These are phyloP conservation scores for Choristoneura fumiferana DNA, from an alignment of 1,140 invertebrate genomes.

Conservation along the genomic window DNA sequence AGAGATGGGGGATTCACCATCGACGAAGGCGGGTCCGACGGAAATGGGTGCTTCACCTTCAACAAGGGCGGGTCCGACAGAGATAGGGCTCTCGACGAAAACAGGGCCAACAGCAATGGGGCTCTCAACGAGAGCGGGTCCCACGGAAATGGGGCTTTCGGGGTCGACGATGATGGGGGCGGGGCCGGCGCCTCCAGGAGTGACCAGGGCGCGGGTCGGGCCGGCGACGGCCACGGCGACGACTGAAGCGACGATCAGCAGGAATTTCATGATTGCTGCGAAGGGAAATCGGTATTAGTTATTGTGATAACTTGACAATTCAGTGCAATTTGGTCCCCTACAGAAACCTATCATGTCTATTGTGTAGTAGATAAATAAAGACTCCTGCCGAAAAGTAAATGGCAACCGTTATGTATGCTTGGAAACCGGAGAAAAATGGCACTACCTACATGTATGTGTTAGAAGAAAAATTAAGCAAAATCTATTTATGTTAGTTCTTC, in stretches of 20 bases:
- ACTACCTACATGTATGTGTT: no score
- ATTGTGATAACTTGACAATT: not conserved
- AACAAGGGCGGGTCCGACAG: not conserved
- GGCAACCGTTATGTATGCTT: no score
- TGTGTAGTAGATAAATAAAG: not conserved
- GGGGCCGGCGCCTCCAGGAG: slow-evolving; percentile 25
- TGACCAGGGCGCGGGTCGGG: slow-evolving; percentile 24
- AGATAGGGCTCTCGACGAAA: not conserved
- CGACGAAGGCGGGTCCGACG: not conserved
- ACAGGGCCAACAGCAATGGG: not conserved
- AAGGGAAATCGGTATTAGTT: not conserved
- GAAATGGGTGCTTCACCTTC: not conserved
- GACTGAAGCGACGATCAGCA: slow-evolving; percentile 29
- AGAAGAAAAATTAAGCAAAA: no score
- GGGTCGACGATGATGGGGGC: not conserved
- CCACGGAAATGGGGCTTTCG: not conserved
- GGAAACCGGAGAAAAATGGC: not conserved
- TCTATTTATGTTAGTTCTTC: no score
- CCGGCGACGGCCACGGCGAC: slow-evolving; percentile 31
- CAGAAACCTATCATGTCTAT: not conserved
- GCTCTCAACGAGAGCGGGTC: not conserved
- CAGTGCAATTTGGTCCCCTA: not conserved
- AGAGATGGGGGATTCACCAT: not conserved
- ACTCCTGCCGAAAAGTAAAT: no score
- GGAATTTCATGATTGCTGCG: slow-evolving; percentile 34